Percentiles rank a stretch among this genome's conserved stretches.
These are phyloP conservation scores for Lasius platythorax DNA, from an alignment of 2,888 invertebrate species.

Conservation along the genomic window DNA sequence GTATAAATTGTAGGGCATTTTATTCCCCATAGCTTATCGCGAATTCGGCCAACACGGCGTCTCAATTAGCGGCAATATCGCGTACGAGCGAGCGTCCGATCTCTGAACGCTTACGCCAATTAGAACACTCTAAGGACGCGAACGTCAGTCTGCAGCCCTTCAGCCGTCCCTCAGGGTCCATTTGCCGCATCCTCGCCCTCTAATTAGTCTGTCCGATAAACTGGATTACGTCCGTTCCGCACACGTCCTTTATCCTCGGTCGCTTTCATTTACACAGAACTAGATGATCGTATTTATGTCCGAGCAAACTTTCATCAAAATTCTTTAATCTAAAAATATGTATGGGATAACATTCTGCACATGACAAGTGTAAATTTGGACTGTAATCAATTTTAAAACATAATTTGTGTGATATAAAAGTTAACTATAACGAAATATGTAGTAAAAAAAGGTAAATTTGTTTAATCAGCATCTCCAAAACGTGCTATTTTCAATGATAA, in stretches of 20 bases:
- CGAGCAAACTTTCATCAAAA: conserved; percentile 15
- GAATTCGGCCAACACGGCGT: background rate
- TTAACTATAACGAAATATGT: background rate
- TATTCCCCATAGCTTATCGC: conserved; percentile 4
- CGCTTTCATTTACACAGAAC: conserved; percentile 52
- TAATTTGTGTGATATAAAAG: background rate
- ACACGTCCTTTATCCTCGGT: conserved; percentile 49
- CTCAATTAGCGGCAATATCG: conserved; percentile 47
- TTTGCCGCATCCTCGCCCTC: conserved; percentile 78
- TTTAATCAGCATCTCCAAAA: background rate
- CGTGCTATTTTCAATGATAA: background rate
- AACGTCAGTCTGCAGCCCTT: conserved; percentile 68
- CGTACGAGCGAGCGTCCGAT: conserved; percentile 55
- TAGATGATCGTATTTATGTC: conserved; percentile 2
- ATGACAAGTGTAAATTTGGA: background rate
- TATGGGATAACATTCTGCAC: background rate
- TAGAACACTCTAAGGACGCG: conserved; percentile 70
- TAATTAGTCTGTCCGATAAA: conserved; percentile 81
- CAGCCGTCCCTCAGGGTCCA: conserved; percentile 71
- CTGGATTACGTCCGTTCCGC: conserved; percentile 74
- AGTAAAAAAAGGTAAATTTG: background rate
- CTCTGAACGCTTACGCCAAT: conserved; percentile 66
- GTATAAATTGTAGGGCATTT: background rate
- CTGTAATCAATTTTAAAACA: background rate
- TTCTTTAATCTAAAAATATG: background rate